Conservation (phyloP, 2,888 invertebrate genomes). For the Andrena chrysosceles region DNA sequence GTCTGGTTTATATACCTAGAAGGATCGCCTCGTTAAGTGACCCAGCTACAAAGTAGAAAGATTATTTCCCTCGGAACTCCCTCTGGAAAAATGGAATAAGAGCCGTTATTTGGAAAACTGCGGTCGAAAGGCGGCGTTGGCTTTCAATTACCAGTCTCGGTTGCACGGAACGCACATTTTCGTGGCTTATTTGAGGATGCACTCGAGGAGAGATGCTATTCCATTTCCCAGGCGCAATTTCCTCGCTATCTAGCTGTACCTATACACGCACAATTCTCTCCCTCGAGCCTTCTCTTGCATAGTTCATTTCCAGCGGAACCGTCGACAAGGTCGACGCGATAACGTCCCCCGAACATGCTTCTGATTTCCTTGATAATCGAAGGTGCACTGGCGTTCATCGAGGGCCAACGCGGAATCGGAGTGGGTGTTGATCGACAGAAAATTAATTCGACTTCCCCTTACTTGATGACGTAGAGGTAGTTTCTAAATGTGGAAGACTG, state of each 20-base stretch:
- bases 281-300: slow-evolving; percentile 17
- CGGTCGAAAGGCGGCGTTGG: slow-evolving; percentile 31
- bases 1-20: neutral
- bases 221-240: slow-evolving; percentile 68
- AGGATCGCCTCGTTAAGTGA: slow-evolving; percentile 32
- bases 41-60: neutral
- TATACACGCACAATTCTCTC: slow-evolving; percentile 13
- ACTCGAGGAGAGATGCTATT: slow-evolving; percentile 57
- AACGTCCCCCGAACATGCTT: slow-evolving; percentile 21
- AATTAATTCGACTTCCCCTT: neutral
- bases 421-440: neutral
- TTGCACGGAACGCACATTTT: slow-evolving; percentile 62
- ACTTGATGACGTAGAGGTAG: neutral
- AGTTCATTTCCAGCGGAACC: slow-evolving; percentile 62
- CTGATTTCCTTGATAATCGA: slow-evolving; percentile 32
- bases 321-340: slow-evolving; percentile 44
- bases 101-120: slow-evolving; percentile 26
- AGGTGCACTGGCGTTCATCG: slow-evolving; percentile 27
- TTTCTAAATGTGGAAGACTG: too few relatives aligned
- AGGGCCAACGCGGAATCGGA: neutral
- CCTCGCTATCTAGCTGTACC: slow-evolving; percentile 51
- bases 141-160: slow-evolving; percentile 70
- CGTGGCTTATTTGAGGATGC: slow-evolving; percentile 54
- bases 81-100: slow-evolving; percentile 9
- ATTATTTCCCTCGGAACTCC: slow-evolving; percentile 5